Base-by-base conservation (phyloP, 2,113 vertebrate genomes). In the Porphyrio hochstetteri region DNA sequence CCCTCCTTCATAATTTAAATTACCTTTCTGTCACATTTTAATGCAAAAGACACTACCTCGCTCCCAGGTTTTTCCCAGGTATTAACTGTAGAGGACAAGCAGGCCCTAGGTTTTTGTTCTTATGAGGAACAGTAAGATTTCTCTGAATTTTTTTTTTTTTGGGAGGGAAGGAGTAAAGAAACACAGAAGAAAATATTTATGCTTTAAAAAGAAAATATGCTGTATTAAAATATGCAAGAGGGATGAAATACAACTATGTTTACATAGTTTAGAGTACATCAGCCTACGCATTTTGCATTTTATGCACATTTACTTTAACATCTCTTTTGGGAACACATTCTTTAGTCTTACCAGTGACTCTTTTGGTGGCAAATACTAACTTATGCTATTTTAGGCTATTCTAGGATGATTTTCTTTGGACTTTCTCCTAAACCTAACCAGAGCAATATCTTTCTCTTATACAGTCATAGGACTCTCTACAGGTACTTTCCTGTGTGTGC, bases 1-100 rank as follows among this genome's bases (percentile, higher is more conserved):
- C 36, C 77, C 56, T 92, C 82, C 60, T 97, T 93, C 75, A 96
- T 79, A 88, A 88, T 92, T 96, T 83, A 94, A 74, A 82, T 88
- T 60, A 82, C 52, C 4, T 10, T 29, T 76, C 82, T 60, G 61
- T 21, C 69, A 86, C 31, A 63, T 92, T 77, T 77, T 68, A 56
- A 71, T 35, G 40, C 21, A 68, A 65, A n/a, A 67, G 53, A 57
- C 7, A 19, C 3, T 16, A 24, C 48, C 31, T 57, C 24, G 2
- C 25, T 83, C 23, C 15, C 4, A 72, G 20, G 8, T 76, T 42
- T 90, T 83, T 35, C 70, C 29, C 18, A 19, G 20, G 7, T 86
- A 84, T 85, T 33, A 92, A n/a, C 44, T 5, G 5, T 8, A 64
- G 10, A 56, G 15, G 5, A 78, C 36, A 38, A 74, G 17, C 6